Evolutionary conservation across 1,140 invertebrate genomes (phyloP).

Genomic region (Leptinotarsa lineolata): DNA sequence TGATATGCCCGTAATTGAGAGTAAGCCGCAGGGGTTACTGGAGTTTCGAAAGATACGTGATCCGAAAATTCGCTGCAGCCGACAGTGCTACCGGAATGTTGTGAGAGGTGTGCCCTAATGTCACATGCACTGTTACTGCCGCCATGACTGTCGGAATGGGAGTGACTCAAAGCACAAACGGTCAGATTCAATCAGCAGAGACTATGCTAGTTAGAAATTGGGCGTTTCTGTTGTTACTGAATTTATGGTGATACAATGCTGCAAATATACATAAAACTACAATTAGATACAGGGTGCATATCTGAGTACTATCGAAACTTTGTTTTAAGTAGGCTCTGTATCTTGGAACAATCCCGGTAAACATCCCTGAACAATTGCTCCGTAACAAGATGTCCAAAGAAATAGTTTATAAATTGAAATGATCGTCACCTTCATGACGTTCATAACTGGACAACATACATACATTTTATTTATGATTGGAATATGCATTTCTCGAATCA

Average conservation of each 20-base stretch:
- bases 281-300: not conserved
- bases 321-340: too few relatives aligned
- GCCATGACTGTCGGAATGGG: conserved; percentile 15
- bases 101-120: conserved; percentile 26
- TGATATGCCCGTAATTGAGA: conserved; percentile 41
- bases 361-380: too few relatives aligned
- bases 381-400: too few relatives aligned
- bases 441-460: too few relatives aligned
- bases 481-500: too few relatives aligned
- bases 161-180: not conserved
- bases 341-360: too few relatives aligned
- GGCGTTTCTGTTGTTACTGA: not conserved
- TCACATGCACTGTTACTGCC: conserved; percentile 24
- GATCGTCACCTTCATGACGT: too few relatives aligned
- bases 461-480: too few relatives aligned
- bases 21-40: conserved; percentile 40
- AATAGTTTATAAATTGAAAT: too few relatives aligned
- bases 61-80: conserved; percentile 37
- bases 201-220: not conserved
- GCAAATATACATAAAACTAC: not conserved
- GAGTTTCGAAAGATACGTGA: conserved; percentile 38
- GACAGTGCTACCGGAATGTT: conserved; percentile 30
- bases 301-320: not conserved
- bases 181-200: not conserved
- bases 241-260: not conserved